These are phyloP conservation scores for Drosophila oshimai DNA, from an alignment of 1,140 invertebrate genomes.

Conservation along the genomic window DNA sequence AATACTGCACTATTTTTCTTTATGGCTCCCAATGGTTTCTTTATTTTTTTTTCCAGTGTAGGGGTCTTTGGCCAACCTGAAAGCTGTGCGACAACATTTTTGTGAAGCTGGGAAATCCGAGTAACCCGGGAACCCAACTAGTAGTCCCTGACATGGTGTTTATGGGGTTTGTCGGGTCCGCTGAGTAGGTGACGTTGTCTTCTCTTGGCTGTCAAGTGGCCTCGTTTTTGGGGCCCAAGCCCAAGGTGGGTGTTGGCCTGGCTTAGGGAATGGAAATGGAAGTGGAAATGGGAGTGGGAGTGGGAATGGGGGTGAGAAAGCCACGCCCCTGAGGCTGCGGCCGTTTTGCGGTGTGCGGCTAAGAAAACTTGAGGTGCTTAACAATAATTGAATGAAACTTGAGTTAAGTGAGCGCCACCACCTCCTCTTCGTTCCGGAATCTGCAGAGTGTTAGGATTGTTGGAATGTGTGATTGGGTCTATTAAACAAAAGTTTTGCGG, in stretches of 20 bases:
- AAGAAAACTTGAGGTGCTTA: conserved; percentile 80
- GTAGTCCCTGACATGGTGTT: conserved; percentile 27
- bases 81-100: conserved; percentile 64
- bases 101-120: conserved; percentile 51
- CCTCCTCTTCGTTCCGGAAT: not conserved
- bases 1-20: not conserved
- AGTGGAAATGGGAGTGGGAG: conserved; percentile 1
- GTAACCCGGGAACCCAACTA: not conserved
- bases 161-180: conserved; percentile 28
- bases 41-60: not conserved
- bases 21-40: no score
- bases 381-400: conserved; percentile 81
- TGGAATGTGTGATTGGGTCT: conserved; percentile 62
- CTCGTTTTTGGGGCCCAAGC: conserved; percentile 39
- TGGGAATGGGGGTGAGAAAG: not conserved
- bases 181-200: conserved; percentile 6
- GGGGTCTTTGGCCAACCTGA: conserved; percentile 48
- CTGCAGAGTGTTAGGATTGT: not conserved
- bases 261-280: not conserved
- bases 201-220: conserved; percentile 51
- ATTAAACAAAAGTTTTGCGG: conserved; percentile 75
- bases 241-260: conserved; percentile 2
- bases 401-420: conserved; percentile 58
- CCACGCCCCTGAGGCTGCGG: conserved; percentile 12
- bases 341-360: conserved; percentile 65